phyloP scores from a whole-genome alignment of 2,113 vertebrate species.

The Podilymbus podiceps region DNA sequence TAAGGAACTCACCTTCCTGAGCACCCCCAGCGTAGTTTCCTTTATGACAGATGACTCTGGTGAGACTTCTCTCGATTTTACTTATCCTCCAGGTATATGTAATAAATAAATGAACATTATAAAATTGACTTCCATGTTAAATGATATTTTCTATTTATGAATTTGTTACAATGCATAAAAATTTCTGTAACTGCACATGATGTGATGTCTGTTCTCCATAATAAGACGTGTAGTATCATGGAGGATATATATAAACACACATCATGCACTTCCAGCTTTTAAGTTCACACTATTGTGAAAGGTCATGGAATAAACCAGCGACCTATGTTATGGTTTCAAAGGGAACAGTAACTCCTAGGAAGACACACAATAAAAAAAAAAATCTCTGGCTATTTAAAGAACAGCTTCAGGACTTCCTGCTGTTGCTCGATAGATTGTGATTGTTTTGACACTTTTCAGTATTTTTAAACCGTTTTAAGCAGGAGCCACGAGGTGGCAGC shows the following conservation, averaged over 20 bases:
- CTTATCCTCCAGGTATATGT: neutral
- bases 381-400: neutral
- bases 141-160: neutral
- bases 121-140: rapidly evolving
- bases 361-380: neutral
- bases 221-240: neutral
- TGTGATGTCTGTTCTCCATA: neutral
- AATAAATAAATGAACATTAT: neutral
- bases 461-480: neutral
- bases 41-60: neutral
- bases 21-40: neutral
- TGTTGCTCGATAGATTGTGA: neutral
- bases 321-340: neutral
- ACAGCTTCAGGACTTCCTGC: neutral
- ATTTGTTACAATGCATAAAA: neutral
- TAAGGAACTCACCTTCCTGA: neutral
- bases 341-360: neutral
- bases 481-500: neutral
- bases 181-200: neutral
- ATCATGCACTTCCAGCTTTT: neutral
- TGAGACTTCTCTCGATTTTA: neutral
- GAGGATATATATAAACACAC: neutral
- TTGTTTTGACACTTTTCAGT: neutral
- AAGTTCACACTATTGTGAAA: neutral
- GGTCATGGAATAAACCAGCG: neutral